These are phyloP conservation scores for Gandaritis pyraliata DNA, from an alignment of 2,888 invertebrate genomes.

Conservation along the genomic window DNA sequence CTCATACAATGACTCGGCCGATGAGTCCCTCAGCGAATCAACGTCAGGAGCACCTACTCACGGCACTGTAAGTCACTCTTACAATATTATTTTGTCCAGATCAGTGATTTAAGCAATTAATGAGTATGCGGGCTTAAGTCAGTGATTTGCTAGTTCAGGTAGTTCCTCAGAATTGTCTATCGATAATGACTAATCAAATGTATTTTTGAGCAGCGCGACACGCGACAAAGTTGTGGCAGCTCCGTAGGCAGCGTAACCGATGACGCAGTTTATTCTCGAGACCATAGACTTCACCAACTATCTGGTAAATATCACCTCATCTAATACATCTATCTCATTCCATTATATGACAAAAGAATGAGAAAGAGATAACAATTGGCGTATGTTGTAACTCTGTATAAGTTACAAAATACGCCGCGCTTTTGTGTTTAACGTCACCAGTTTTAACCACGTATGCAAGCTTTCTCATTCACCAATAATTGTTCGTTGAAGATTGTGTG, in stretches of 20 bases:
- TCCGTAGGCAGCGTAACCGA: constrained; percentile 75
- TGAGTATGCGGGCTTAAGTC: no score
- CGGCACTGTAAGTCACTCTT: constrained; percentile 59
- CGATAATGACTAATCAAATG: not conserved
- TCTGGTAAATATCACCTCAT: constrained; percentile 58
- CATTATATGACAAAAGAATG: not conserved
- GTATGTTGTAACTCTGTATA: constrained; percentile 14
- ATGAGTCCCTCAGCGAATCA: constrained; percentile 83
- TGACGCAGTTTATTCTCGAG: constrained; percentile 73
- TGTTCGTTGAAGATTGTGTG: constrained; percentile 12
- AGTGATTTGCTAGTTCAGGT: no score
- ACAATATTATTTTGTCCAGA: no score
- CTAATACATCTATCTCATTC: constrained; percentile 16
- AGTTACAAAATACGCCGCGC: constrained; percentile 33
- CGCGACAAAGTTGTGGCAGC: constrained; percentile 77
- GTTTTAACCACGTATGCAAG: constrained; percentile 43
- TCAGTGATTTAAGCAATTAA: no score
- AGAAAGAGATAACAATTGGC: constrained; percentile 15
- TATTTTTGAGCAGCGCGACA: constrained; percentile 62
- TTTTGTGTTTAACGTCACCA: constrained; percentile 44
- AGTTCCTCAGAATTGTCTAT: no score
- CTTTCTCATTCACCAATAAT: constrained; percentile 32
- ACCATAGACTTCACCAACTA: constrained; percentile 70
- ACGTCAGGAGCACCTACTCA: constrained; percentile 82
- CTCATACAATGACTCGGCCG: constrained; percentile 86